Conservation (phyloP, 2,113 vertebrate genomes). For the Lepidothrix coronata region DNA sequence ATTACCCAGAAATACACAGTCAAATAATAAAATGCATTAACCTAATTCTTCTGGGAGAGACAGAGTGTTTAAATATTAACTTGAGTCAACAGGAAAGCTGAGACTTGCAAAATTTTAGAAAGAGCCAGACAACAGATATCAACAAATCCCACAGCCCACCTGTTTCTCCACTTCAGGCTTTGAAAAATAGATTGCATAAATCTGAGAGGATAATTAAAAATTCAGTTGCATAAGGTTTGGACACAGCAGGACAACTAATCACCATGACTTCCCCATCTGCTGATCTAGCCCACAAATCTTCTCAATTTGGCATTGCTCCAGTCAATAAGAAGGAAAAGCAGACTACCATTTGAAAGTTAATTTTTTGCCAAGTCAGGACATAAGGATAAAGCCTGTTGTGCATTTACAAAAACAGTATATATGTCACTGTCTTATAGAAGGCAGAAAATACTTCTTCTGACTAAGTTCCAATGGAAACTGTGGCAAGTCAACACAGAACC, state of each 20-base stretch:
- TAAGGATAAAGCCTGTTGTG: background rate
- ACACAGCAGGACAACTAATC: background rate
- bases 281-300: background rate
- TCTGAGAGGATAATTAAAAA: background rate
- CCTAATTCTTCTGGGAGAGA: background rate
- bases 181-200: background rate
- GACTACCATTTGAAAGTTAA: background rate
- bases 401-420: background rate
- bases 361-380: background rate
- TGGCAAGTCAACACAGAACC: background rate
- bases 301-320: background rate
- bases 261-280: background rate
- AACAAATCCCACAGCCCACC: background rate
- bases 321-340: background rate
- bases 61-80: background rate
- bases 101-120: background rate
- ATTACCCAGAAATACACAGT: background rate
- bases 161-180: background rate
- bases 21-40: background rate
- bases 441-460: background rate
- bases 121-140: background rate
- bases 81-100: background rate
- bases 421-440: background rate
- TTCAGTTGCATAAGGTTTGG: background rate
- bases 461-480: background rate